Evolutionary conservation across 2,888 invertebrate species (phyloP).

Genomic region (Agrochola lychnidis): DNA sequence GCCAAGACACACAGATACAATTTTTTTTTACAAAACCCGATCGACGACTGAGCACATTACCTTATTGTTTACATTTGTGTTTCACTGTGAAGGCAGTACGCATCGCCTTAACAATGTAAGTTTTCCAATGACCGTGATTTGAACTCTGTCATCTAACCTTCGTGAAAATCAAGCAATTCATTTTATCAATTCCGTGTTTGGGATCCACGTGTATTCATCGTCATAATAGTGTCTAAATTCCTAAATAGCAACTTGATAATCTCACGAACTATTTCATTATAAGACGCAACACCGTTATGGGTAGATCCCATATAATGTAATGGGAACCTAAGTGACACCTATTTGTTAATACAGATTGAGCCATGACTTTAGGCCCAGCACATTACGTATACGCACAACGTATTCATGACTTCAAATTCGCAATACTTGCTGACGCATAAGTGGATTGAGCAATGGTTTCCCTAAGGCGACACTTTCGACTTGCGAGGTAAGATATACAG

Average conservation of each 20-base stretch:
- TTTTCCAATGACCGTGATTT: slow-evolving; percentile 43
- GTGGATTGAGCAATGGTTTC: slow-evolving; percentile 46
- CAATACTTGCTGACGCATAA: slow-evolving; percentile 57
- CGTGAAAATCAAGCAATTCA: slow-evolving; percentile 18
- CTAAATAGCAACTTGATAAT: neutral
- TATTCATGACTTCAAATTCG: slow-evolving; percentile 56
- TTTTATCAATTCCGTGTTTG: slow-evolving; percentile 31
- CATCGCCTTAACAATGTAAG: slow-evolving; percentile 41
- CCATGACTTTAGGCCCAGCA: slow-evolving; percentile 38
- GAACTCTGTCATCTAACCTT: slow-evolving; percentile 38
- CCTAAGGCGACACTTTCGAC: slow-evolving; percentile 43
- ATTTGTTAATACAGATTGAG: slow-evolving; percentile 46
- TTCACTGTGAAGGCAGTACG: neutral
- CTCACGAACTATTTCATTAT: neutral
- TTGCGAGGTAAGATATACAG: slow-evolving; percentile 2
- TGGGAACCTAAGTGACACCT: slow-evolving; percentile 11
- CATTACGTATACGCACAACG: slow-evolving; percentile 43
- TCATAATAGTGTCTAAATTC: neutral
- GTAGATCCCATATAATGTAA: slow-evolving; percentile 1
- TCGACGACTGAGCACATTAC: neutral
- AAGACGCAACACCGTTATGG: neutral
- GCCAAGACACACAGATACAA: neutral
- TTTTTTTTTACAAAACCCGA: neutral
- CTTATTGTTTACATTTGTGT: neutral
- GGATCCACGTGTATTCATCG: neutral